Conservation (phyloP, 2,113 vertebrate genomes). For the Chlamydotis undulata region DNA sequence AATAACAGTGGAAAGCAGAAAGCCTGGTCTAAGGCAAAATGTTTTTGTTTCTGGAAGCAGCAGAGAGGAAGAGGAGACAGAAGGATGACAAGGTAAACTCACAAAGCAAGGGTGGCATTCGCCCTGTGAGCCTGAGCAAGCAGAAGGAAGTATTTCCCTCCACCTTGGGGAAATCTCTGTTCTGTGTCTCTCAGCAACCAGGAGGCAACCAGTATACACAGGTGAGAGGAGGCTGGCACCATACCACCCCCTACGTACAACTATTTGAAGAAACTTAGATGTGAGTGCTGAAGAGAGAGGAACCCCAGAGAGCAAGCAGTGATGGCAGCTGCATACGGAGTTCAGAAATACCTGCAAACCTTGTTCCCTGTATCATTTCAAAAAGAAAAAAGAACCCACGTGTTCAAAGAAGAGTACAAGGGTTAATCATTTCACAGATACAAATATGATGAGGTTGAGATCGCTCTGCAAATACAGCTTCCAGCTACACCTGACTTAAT, state of each 20-base stretch:
- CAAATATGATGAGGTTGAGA: neutral
- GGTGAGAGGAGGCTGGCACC: neutral
- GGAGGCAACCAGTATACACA: neutral
- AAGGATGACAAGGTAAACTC: neutral
- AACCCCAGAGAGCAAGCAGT: neutral
- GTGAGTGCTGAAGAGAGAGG: neutral
- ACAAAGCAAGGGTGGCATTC: neutral
- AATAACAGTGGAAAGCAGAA: neutral
- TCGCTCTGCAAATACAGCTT: neutral
- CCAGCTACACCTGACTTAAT: neutral
- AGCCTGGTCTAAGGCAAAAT: neutral
- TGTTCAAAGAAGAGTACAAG: slow-evolving; percentile 11
- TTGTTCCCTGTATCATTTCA: neutral
- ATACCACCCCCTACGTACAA: neutral
- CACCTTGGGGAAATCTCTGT: neutral
- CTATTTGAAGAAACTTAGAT: neutral
- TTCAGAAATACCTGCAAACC: neutral
- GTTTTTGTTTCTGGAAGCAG: neutral
- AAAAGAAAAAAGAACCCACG: neutral
- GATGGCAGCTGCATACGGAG: neutral
- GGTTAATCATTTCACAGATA: neutral
- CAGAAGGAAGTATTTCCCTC: neutral
- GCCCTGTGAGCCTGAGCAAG: neutral
- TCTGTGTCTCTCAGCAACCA: neutral
- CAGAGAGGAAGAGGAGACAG: neutral